Evolutionary conservation across 2,888 invertebrate species (phyloP).

Genomic region (Hyalella azteca): DNA sequence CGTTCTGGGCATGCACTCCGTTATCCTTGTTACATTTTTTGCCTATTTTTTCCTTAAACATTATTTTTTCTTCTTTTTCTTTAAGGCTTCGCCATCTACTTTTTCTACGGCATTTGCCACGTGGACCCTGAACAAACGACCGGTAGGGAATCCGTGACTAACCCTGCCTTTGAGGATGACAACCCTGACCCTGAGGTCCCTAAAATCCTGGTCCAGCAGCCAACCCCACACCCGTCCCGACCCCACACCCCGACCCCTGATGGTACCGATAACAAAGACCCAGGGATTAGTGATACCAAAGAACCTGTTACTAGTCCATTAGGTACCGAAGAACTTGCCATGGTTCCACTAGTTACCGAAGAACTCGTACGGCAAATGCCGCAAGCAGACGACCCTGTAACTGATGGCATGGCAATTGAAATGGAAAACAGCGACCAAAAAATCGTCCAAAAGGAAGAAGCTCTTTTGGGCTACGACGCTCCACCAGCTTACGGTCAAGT

Average conservation of each 20-base stretch:
- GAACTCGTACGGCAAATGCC: neutral
- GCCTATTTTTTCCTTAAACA: neutral
- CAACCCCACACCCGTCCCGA: neutral
- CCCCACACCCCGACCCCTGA: neutral
- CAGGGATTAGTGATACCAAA: neutral
- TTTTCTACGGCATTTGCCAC: slow-evolving; percentile 10
- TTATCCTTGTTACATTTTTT: neutral
- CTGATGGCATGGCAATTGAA: too few species aligned
- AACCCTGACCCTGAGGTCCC: neutral
- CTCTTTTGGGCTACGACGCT: too few species aligned
- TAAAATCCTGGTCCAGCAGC: slow-evolving; percentile 3
- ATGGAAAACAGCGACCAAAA: too few species aligned
- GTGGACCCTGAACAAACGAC: neutral
- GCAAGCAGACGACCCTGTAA: too few species aligned
- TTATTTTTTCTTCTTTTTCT: neutral
- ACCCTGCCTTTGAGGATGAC: slow-evolving; percentile 9
- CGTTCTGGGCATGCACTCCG: neutral
- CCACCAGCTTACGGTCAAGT: too few species aligned
- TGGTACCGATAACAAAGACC: neutral
- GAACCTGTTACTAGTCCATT: slow-evolving; percentile 26
- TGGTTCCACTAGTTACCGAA: neutral
- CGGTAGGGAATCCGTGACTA: neutral
- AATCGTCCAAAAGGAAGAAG: too few species aligned
- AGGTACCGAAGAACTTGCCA: slow-evolving; percentile 10
- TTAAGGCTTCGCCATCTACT: slow-evolving; percentile 19